Conservation (phyloP, 2,113 vertebrate genomes). For the Pelusios castaneus region DNA sequence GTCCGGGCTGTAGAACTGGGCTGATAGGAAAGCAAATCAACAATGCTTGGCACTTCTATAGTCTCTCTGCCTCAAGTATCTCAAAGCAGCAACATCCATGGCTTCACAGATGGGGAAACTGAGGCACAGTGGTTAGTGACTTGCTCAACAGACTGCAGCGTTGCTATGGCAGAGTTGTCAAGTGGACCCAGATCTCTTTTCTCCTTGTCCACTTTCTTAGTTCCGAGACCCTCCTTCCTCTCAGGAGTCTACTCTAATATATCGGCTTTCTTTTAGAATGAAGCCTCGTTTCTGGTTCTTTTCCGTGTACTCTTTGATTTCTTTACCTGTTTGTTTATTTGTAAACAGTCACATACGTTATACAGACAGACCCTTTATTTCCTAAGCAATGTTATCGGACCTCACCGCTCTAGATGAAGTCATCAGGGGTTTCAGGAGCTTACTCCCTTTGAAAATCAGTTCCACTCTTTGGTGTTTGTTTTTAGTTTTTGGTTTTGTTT, state of each 20-base stretch:
- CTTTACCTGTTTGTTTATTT: too few relatives aligned
- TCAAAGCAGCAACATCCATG: slow-evolving; percentile 21
- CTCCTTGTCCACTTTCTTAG: not conserved
- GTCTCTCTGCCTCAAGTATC: not conserved
- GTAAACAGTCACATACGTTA: not conserved
- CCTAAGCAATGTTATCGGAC: not conserved
- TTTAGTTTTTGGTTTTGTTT: not conserved
- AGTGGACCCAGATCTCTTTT: not conserved
- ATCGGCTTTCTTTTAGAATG: not conserved
- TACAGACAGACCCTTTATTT: not conserved
- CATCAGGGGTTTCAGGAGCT: not conserved
- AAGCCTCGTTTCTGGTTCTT: not conserved
- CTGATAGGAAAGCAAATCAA: not conserved
- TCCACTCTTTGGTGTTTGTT: not conserved
- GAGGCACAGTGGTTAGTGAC: not conserved
- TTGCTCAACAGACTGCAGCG: not conserved
- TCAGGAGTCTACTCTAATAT: not conserved
- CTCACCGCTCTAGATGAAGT: not conserved
- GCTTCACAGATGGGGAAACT: not conserved
- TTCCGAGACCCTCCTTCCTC: not conserved
- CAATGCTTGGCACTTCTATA: not conserved
- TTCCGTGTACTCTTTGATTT: not conserved
- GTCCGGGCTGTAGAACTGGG: not conserved
- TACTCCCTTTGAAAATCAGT: not conserved
- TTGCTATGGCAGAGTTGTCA: not conserved